Conservation (phyloP, 2,797 vertebrate species). For the Ammospiza maritima region DNA sequence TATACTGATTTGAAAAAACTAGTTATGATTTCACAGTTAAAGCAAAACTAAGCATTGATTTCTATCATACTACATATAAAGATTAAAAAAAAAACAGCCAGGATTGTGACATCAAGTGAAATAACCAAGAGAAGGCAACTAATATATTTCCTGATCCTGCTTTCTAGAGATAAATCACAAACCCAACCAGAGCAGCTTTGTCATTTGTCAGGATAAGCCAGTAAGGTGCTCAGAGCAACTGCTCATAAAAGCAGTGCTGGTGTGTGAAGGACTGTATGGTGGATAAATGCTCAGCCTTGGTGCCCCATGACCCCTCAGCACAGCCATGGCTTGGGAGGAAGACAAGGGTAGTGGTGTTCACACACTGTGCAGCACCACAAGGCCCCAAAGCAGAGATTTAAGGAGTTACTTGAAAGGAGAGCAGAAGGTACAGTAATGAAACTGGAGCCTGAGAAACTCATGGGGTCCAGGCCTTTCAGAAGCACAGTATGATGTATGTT, state of each 20-base stretch:
- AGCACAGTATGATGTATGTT: conserved; percentile 65
- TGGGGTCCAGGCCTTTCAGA: conserved; percentile 37
- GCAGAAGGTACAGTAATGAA: conserved; percentile 65
- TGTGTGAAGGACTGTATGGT: not conserved
- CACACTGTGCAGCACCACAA: not conserved
- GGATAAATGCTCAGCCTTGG: not conserved
- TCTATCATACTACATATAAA: accelerated
- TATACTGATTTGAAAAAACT: not conserved
- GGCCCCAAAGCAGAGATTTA: not conserved
- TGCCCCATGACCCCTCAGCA: not conserved
- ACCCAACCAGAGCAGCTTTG: not conserved
- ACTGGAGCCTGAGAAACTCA: conserved; percentile 47
- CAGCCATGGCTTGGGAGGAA: not conserved
- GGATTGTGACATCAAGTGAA: not conserved
- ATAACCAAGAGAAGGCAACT: not conserved
- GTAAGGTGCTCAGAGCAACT: not conserved
- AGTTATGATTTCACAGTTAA: not conserved
- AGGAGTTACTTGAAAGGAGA: conserved; percentile 29
- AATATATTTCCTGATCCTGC: not conserved
- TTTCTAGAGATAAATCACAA: not conserved
- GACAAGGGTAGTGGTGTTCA: not conserved
- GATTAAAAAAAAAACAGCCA: not conserved
- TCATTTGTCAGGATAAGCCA: not conserved
- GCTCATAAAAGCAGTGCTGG: accelerated
- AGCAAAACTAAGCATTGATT: not conserved